Base-by-base conservation (phyloP, 2,797 vertebrate species). In the Odontamblyopus rebecca region DNA sequence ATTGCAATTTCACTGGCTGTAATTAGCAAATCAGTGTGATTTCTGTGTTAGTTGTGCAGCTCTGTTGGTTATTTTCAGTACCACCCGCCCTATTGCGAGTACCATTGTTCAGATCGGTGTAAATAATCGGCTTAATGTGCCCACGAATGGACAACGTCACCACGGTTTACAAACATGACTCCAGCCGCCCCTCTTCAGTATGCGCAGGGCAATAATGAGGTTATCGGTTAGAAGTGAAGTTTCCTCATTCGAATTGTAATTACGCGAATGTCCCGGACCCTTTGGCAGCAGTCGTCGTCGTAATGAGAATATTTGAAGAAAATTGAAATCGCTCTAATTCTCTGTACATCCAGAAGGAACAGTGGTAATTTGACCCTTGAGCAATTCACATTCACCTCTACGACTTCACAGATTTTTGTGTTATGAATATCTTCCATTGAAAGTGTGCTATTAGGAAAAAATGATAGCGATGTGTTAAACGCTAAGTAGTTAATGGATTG, bases 291-390 rank as follows among this genome's bases (percentile, higher is more conserved):
- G 61, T 81, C 78, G 69, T 86, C 82, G 76, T 78, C 65, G 81
- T 92, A 93, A 93, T 93, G 91, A 90, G 93, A 91, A 90, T 89
- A 92, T 93, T 88, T 90, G 81, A 92, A 83, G 86, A 76, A 93
- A 93, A 91, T 92, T 90, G 87, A 93, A 93, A 92, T 91, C 83
- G 85, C 86, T 89, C 74, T 70, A 81, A 78, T 82, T 74, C 85
- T 89, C 81, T 74, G 83, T 81, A 84, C 89, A 86, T 88, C 88
- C 82, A 86, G 77, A 89, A 82, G 80, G 81, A 88, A 83, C 80
- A 87, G 91, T 88, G 88, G 86, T 89, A 88, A 92, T 92, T 85
- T 88, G 85, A 92, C 89, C 89, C 86, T 79, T 82, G 79, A 81
- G 79, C 72, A 73, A 64, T 85, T 82, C 71, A 44, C 75, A 50